These are phyloP conservation scores for Cladorhizidae sp. DNA, from an alignment of 37 sponge, comb jelly and placozoan genomes.

Conservation along the genomic window DNA sequence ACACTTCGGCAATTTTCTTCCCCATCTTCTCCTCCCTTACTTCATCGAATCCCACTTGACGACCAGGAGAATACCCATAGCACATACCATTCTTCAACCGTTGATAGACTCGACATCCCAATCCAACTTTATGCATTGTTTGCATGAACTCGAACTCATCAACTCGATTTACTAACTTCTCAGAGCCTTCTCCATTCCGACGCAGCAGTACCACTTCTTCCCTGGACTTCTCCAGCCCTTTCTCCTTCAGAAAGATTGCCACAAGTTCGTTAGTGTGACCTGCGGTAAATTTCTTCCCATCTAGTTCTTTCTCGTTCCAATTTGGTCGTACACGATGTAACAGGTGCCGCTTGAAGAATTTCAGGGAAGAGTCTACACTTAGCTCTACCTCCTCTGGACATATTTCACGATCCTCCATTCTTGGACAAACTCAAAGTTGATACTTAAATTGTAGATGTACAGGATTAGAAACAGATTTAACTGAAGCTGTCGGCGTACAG, in stretches of 20 bases:
- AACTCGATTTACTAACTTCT: too few relatives aligned
- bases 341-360: conserved; percentile 28
- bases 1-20: conserved; percentile 30
- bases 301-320: conserved; percentile 8
- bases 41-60: conserved; percentile 34
- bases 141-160: conserved; percentile 42
- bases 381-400: conserved; percentile 2
- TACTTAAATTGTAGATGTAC: too few relatives aligned
- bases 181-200: conserved; percentile 68
- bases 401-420: too few relatives aligned
- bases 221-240: background rate
- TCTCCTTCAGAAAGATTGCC: too few relatives aligned
- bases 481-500: too few relatives aligned
- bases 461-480: too few relatives aligned
- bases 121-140: conserved; percentile 16
- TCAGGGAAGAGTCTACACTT: conserved; percentile 7
- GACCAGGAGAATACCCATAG: conserved; percentile 63
- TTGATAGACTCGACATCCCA: conserved; percentile 39
- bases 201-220: conserved; percentile 66
- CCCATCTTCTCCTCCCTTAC: conserved; percentile 45
- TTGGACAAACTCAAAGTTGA: too few relatives aligned
- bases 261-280: conserved; percentile 69
- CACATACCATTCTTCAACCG: conserved; percentile 70
- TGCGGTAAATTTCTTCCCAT: conserved; percentile 31
- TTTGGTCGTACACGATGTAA: conserved; percentile 22